Percentiles rank a stretch among this genome's conserved stretches.
Conservation (phyloP, 2,113 vertebrate genomes). For the Jacana jacana region DNA sequence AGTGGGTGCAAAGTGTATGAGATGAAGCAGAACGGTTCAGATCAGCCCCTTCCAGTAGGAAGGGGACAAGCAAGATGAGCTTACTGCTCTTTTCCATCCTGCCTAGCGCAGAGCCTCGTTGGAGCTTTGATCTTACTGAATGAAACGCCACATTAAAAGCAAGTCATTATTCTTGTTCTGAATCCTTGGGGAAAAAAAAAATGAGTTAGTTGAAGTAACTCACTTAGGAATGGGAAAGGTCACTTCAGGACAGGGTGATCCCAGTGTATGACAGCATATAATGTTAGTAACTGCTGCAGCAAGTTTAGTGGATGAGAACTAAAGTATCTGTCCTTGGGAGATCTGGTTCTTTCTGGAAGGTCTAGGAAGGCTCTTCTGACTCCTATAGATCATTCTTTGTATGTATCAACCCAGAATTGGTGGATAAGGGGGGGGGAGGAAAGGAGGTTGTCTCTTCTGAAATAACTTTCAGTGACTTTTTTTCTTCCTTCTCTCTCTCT, state of each 20-base stretch:
- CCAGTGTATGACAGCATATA: accelerated
- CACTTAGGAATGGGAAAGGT: neutral
- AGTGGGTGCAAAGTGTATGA: neutral
- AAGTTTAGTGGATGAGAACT: neutral
- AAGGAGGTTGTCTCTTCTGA: neutral
- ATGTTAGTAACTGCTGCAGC: neutral
- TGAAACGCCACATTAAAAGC: neutral
- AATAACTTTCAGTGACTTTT: neutral
- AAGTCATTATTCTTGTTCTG: neutral
- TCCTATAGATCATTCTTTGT: neutral
- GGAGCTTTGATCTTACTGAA: neutral
- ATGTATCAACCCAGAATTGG: neutral
- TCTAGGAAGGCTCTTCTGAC: neutral
- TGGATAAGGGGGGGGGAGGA: neutral
- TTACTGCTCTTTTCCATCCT: neutral
- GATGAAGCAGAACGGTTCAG: neutral
- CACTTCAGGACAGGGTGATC: neutral
- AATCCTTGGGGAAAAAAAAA: neutral
- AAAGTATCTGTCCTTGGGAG: neutral
- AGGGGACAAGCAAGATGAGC: neutral
- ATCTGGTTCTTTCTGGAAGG: neutral
- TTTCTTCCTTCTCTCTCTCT: neutral
- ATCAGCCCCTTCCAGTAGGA: neutral
- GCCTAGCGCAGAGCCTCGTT: neutral
- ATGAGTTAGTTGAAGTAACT: neutral